Evolutionary conservation across 2,797 vertebrate species (phyloP).

Genomic region (Onychomys arenicola): DNA sequence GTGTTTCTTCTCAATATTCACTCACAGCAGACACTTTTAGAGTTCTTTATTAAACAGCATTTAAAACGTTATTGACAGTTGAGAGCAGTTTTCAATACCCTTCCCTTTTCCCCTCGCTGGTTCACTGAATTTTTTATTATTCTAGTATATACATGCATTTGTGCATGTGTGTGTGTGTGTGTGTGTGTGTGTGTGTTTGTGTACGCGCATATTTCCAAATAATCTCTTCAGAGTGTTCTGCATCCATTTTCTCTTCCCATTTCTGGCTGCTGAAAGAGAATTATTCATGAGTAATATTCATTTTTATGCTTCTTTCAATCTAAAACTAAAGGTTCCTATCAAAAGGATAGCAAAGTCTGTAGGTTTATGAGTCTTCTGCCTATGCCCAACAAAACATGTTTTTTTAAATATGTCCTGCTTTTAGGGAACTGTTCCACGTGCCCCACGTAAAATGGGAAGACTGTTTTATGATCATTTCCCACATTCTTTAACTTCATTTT

Average conservation of each 20-base stretch:
- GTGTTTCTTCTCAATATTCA: neutral
- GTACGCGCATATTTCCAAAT: slow-evolving; percentile 63
- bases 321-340: slow-evolving; percentile 48
- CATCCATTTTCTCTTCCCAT: slow-evolving; percentile 17
- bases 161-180: too few species aligned
- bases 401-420: slow-evolving; percentile 55
- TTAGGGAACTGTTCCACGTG: slow-evolving; percentile 14
- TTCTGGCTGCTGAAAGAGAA: neutral
- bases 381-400: neutral
- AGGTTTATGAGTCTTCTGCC: slow-evolving; percentile 37
- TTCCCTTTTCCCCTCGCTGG: neutral
- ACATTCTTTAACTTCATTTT: slow-evolving; percentile 13
- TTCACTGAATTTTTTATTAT: slow-evolving; percentile 49
- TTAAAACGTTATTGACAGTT: slow-evolving; percentile 22
- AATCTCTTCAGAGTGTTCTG: slow-evolving; percentile 39
- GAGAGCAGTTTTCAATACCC: neutral
- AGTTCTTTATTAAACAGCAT: neutral
- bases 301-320: slow-evolving; percentile 24
- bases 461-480: slow-evolving; percentile 44
- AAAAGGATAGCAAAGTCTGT: neutral
- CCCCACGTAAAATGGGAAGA: neutral
- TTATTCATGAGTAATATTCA: slow-evolving; percentile 21
- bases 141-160: slow-evolving; percentile 57
- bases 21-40: neutral
- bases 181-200: too few species aligned